Evolutionary conservation across 2,113 vertebrate genomes (phyloP), one percentile per base, ranked within the genome.

Genomic region (Pitta sordida): DNA sequence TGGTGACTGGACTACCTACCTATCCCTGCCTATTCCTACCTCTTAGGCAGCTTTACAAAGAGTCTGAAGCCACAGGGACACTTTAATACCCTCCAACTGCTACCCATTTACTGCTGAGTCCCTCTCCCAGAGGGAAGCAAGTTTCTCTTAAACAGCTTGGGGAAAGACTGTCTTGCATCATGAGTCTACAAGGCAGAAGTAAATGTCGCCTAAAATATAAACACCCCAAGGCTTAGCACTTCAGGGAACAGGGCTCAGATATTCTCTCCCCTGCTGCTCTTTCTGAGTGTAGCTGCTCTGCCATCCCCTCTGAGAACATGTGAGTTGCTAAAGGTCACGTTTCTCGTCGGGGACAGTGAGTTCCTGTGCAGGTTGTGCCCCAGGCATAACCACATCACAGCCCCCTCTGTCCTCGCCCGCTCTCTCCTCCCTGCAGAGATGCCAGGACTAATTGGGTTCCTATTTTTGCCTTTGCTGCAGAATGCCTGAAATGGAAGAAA

Each of bases 401-500:
- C 68, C 80, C 75, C 62, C 79, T 52, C 64, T 52, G 75, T 83
- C 75, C 93, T 91, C 13, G 0, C 55, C 55, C 2, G 9, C 67
- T 91, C 89, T 73, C 87, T 65, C 70, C 67, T 94, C 78, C 82
- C 87, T 70, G 70, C 79, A 44, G 87, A 64, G 86, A 92, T 27
- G 41, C 63, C 70, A 59, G 68, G 68, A 51, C 2, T 79, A 87
- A 91, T 10, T 51, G 68, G 60, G 39, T 81, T 85, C 93, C 85
- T 96, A 83, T 90, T 94, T 94, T 87, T 88, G 93, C 76, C 83
- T 58, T 91, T 74, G 60, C 43, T 92, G 19, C 44, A 77, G 89
- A 90, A 51, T 3, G 59, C 82, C 87, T 93, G 87, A 94, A 94
- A 96, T 91, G 55, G 84, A 83, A 87, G 64, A 86, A 88, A 62